Base-by-base conservation (phyloP, 1,140 invertebrate genomes). In the Drosophila tsacasi region DNA sequence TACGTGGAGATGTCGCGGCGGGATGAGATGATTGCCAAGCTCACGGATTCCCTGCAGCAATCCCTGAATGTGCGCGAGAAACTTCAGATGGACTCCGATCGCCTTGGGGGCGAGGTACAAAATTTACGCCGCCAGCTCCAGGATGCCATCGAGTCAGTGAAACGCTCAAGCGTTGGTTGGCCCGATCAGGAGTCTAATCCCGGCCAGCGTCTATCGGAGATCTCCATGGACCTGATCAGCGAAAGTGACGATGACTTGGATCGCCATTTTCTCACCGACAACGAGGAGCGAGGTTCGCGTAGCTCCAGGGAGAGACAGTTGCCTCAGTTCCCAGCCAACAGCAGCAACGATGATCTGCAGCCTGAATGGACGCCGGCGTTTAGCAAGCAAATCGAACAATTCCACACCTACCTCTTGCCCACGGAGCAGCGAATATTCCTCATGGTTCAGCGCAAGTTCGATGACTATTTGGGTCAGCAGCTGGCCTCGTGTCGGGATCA, bases 31-130 rank as follows among this genome's bases (percentile, higher is more conserved):
- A 94, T 97, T 44, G 93, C 94, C 61, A 94, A 95, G 85, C 92
- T 96, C 7, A 94, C 93, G 39, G 93, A 95, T 62, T 95, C 94
- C 23, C 93, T 96, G 66, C 94, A 95, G 81, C 94, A 95, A 68
- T 94, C 94, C 3, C 91, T 95, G 12, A 86, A 92, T 2, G 94
- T 96, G 49, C 93, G 94, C 25, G 94, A 95, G 40, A 93, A 95
- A 39, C 92, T 96, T 9, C 94, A 94, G 80, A 79, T 86, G 37
- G 95, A 96, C 47, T 94, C 95, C 32, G 93, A 95, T 3, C 93
- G 94, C 47, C 94, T 96, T 3, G 94, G 94, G 52, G 93, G 93
- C 1, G 95, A 96, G 83, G 94, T 96, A 19, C 93, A 94, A 2
- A 92, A 94, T 17, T 80, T 96, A 19, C 95, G 95, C 32, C 94